Percentiles rank a stretch among this genome's conserved stretches.
Evolutionary conservation across 1,140 invertebrate genomes (phyloP).

Genomic region (Atta texana): DNA sequence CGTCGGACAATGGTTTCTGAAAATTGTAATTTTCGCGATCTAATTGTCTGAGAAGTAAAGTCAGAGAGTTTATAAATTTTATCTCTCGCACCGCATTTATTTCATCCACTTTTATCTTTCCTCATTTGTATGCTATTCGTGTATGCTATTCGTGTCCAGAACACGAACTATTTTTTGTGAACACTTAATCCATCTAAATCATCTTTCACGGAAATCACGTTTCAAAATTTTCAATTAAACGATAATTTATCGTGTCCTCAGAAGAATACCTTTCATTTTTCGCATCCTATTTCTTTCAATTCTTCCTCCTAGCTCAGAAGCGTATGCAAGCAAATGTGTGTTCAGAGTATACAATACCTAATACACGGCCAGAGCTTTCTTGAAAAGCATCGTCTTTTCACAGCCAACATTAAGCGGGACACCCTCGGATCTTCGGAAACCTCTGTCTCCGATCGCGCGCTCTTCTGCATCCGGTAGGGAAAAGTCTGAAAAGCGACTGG

Average conservation of each 20-base stretch:
- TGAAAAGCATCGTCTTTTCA: conserved; percentile 22
- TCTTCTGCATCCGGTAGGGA: conserved; percentile 52
- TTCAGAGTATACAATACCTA: conserved; percentile 19
- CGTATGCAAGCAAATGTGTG: not conserved
- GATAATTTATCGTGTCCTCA: not conserved
- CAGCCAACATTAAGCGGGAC: conserved; percentile 35
- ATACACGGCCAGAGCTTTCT: conserved; percentile 8
- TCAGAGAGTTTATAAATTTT: not conserved
- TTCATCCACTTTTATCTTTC: not conserved
- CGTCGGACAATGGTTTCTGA: not conserved
- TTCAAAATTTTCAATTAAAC: not conserved
- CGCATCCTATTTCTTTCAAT: not conserved
- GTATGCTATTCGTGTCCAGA: not conserved
- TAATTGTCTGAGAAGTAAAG: not conserved
- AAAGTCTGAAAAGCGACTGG: conserved; percentile 54
- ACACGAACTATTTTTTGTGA: not conserved
- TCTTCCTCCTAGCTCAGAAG: not conserved
- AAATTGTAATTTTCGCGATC: not conserved
- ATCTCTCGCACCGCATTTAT: not conserved
- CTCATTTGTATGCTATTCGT: too few species aligned
- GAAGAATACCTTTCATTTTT: not conserved
- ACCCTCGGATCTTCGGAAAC: conserved; percentile 48
- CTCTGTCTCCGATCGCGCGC: conserved; percentile 44
- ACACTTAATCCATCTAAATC: not conserved
- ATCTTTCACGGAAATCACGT: not conserved